Evolutionary conservation across 2,888 invertebrate species (phyloP), one percentile per base, ranked within the genome.

Genomic region (Pteria penguin): DNA sequence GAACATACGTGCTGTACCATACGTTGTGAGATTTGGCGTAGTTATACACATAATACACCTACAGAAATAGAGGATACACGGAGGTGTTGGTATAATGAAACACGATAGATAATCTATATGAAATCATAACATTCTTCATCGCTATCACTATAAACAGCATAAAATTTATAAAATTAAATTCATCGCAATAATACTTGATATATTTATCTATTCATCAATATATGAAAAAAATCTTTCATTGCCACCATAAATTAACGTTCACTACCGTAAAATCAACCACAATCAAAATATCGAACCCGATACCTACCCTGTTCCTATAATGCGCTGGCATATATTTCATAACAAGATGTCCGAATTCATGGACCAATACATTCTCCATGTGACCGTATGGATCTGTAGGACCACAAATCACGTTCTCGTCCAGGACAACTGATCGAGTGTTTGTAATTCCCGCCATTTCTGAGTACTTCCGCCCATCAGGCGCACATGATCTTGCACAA

Each of bases 1-100:
- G 82, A 31, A 79, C 84, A 71, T 86, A 86, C 14, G 76, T 74
- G 26, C 36, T 22, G 4, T 75, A 61, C 86, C 86, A 86, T 4
- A 77, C 76, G 14, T 54, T 54, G 29, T 76, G 67, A 3, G 63
- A 11, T 57, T 70, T 75, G 8, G 82, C 82, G 57, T 79, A 72
- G 33, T 71, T 65, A 14, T 67, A 84, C 11, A 81, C 76, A 5
- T 32, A 45, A 14, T 69, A 31, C 1, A 84, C 52, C 84, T 84
- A 22, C 14, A 57, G 24, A n/a, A n/a, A n/a, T n/a, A n/a, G n/a
- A n/a, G n/a, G n/a, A n/a, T n/a, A n/a, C n/a, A n/a, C n/a, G n/a
- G n/a, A n/a, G n/a, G n/a, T n/a, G n/a, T n/a, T n/a, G n/a, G n/a
- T n/a, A n/a, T n/a, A n/a, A n/a, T n/a, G n/a, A n/a, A n/a, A n/a